Evolutionary conservation across 2,113 vertebrate genomes (phyloP).

Genomic region (Noctilio leporinus): DNA sequence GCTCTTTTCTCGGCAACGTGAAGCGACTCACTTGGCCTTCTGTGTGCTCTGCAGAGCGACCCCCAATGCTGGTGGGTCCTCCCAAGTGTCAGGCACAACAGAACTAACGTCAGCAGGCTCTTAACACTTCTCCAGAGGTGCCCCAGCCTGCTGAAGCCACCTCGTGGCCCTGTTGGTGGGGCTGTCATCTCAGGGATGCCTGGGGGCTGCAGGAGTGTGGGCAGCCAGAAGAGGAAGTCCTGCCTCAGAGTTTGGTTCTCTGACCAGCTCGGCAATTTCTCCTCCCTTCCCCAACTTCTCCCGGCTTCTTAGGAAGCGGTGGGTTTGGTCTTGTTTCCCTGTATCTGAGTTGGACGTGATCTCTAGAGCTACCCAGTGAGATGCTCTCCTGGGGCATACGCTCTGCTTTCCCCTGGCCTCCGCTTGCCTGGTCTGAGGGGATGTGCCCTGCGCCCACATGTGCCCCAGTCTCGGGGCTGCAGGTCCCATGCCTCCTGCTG

Average conservation of each 20-base stretch:
- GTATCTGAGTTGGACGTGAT: neutral
- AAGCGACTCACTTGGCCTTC: neutral
- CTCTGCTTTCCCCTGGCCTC: neutral
- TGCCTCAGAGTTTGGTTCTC: neutral
- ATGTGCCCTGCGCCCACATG: neutral
- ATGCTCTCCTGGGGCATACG: neutral
- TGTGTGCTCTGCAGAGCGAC: neutral
- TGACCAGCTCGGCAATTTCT: neutral
- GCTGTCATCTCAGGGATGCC: neutral
- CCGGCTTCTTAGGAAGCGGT: neutral
- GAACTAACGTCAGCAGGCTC: neutral
- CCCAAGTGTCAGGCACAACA: neutral
- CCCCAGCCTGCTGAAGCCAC: rapidly evolving
- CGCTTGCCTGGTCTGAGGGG: neutral
- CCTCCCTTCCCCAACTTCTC: neutral
- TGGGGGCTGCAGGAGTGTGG: too few species aligned
- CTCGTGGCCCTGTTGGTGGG: neutral
- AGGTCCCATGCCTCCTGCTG: neutral
- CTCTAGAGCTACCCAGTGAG: neutral
- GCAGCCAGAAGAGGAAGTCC: neutral
- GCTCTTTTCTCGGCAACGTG: neutral
- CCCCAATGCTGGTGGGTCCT: neutral
- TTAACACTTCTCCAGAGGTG: neutral
- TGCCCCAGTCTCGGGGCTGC: neutral
- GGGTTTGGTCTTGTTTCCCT: neutral